phyloP scores from a whole-genome alignment of 2,113 vertebrate species.

The Scomber colias region DNA sequence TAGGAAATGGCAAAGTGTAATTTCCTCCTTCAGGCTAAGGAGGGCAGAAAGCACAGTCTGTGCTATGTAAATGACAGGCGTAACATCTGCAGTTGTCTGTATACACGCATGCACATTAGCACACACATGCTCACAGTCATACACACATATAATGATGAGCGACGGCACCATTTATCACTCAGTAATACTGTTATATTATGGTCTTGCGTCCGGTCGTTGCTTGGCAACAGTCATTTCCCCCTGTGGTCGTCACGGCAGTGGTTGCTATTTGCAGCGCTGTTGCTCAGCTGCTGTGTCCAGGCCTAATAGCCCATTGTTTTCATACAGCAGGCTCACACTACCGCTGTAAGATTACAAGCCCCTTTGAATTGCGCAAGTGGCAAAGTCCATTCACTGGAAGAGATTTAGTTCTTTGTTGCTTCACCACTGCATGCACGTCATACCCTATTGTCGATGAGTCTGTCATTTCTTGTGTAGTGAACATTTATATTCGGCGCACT shows the following conservation, averaged over 20 bases:
- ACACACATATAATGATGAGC: constrained; percentile 8
- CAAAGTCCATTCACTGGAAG: constrained; percentile 23
- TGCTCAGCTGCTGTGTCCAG: constrained; percentile 64
- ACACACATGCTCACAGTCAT: neutral
- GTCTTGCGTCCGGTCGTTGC: constrained; percentile 57
- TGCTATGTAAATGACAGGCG: constrained; percentile 6
- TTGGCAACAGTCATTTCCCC: constrained; percentile 71
- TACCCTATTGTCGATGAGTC: neutral
- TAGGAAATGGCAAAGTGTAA: constrained; percentile 62
- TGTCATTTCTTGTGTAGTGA: neutral
- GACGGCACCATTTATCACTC: constrained; percentile 57
- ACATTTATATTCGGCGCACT: neutral
- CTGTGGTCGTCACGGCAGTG: constrained; percentile 72
- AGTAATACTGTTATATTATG: constrained; percentile 56
- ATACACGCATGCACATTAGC: neutral
- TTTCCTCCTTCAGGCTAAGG: constrained; percentile 37
- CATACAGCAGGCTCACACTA: constrained; percentile 2
- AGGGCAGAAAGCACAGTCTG: constrained; percentile 3
- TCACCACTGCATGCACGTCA: constrained; percentile 1
- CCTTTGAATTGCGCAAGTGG: constrained; percentile 32
- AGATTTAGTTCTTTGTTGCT: constrained; percentile 35
- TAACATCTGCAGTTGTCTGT: constrained; percentile 17
- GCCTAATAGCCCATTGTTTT: constrained; percentile 62
- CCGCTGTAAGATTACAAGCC: constrained; percentile 36
- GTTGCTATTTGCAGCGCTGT: constrained; percentile 76